Evolutionary conservation across 2,797 vertebrate species (phyloP).

Genomic region (Lutjanus argentimaculatus): DNA sequence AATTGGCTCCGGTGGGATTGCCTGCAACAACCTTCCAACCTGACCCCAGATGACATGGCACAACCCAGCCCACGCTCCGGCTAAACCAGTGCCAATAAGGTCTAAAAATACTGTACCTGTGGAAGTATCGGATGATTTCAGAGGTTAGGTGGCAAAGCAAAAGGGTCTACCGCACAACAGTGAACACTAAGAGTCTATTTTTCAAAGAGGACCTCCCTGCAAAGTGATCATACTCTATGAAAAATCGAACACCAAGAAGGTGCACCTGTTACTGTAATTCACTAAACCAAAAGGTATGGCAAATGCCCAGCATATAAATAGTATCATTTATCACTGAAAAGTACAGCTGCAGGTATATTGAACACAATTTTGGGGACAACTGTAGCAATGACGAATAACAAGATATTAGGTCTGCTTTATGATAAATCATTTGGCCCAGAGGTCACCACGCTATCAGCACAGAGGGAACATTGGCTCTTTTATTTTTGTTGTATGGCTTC

Average conservation of each 20-base stretch:
- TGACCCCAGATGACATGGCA: slow-evolving; percentile 57
- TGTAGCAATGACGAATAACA: slow-evolving; percentile 50
- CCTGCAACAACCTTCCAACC: slow-evolving; percentile 48
- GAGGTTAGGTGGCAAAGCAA: not conserved
- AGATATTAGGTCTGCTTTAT: slow-evolving; percentile 46
- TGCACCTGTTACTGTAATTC: slow-evolving; percentile 18
- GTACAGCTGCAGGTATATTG: slow-evolving; percentile 23
- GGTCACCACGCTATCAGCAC: slow-evolving; percentile 42
- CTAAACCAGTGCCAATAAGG: slow-evolving; percentile 30
- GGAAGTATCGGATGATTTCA: not conserved
- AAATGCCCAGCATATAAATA: slow-evolving; percentile 35
- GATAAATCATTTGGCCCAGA: slow-evolving; percentile 61
- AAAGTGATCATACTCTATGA: slow-evolving; percentile 7
- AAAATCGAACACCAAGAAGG: slow-evolving; percentile 16
- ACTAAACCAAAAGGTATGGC: slow-evolving; percentile 31
- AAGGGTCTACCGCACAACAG: not conserved
- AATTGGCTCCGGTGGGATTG: slow-evolving; percentile 64
- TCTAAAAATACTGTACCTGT: slow-evolving; percentile 31
- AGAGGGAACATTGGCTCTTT: slow-evolving; percentile 15
- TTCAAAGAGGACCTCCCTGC: slow-evolving; percentile 27
- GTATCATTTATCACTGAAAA: slow-evolving; percentile 58
- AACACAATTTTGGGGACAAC: slow-evolving; percentile 38
- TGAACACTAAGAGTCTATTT: slow-evolving; percentile 8
- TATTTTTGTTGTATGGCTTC: slow-evolving; percentile 9
- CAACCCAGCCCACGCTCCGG: slow-evolving; percentile 18